A percentile compares a stretch with the other conserved stretches of the same genome.
phyloP scores from a whole-genome alignment of 2,113 vertebrate genomes.

The Mirounga angustirostris region DNA sequence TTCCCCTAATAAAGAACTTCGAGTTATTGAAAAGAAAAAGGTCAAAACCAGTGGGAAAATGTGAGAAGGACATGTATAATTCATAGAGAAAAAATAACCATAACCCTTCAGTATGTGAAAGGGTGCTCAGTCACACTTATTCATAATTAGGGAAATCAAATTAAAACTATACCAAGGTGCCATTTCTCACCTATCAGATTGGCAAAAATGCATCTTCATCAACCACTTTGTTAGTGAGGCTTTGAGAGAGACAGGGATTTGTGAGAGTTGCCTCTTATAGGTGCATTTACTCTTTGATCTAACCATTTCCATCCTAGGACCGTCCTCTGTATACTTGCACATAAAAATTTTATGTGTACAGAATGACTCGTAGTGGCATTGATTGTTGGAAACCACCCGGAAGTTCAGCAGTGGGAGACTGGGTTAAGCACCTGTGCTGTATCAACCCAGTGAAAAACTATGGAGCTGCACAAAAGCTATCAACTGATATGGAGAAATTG shows the following conservation, averaged over 20 bases:
- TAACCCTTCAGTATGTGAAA: background rate
- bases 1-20: background rate
- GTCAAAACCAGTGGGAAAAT: background rate
- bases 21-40: background rate
- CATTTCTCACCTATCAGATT: background rate
- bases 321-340: background rate
- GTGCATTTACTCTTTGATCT: background rate
- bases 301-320: background rate
- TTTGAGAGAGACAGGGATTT: constrained; percentile 12
- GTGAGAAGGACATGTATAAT: background rate
- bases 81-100: background rate
- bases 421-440: background rate
- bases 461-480: background rate
- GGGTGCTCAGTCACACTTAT: background rate
- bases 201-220: background rate
- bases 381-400: background rate
- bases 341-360: background rate
- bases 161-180: background rate
- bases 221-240: background rate
- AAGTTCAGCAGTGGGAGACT: background rate
- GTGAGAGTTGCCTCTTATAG: background rate
- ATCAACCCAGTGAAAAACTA: background rate
- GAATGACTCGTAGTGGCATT: background rate
- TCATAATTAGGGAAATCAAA: background rate
- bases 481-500: background rate